Base-by-base conservation (phyloP, 2,888 invertebrate genomes). In the Sepiola atlantica region DNA sequence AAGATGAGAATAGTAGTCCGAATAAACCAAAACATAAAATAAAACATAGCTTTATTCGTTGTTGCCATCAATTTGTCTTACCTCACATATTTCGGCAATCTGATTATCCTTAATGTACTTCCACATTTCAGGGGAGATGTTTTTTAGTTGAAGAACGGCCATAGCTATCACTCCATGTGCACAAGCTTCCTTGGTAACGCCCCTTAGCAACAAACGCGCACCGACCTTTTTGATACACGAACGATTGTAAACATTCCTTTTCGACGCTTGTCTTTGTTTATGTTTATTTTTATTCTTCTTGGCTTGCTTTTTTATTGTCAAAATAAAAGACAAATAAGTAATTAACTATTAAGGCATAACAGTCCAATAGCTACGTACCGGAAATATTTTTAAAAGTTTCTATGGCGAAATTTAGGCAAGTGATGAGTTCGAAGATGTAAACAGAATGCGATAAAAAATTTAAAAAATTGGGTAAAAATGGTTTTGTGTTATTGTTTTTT, bases 81-180 rank as follows among this genome's bases (percentile, higher is more conserved):
- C 77, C 77, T 77, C 77, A n/a, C 77, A 77, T 77, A 77, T 77
- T 21, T 77, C 77, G n/a, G 77, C 77, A n/a, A 77, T 77, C 32
- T 32, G 77, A 77, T 77, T 77, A n/a, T 77, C 77, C 32, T 18
- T 77, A 77, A 77, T 77, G 18, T 77, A 77, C 18, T 14, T 0
- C 77, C 77, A 77, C 77, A 77, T 77, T n/a, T n/a, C 77, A 32
- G n/a, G 77, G 10, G 77, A 77, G 14, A 77, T 77, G 77, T 16
- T 77, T 77, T 77, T 77, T n/a, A 77, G 77, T 77, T 77, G 77
- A n/a, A 77, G 77, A 32, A n/a, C 77, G 32, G 77, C 77, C 77
- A 77, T 77, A 10, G 77, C 32, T 28, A 77, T 32, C 16, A 16
- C 77, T 77, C 77, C 77, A 77, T 77, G 32, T 32, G 77, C n/a